phyloP scores from a whole-genome alignment of 1,140 invertebrate species.

The Coenobita brevimanus region DNA sequence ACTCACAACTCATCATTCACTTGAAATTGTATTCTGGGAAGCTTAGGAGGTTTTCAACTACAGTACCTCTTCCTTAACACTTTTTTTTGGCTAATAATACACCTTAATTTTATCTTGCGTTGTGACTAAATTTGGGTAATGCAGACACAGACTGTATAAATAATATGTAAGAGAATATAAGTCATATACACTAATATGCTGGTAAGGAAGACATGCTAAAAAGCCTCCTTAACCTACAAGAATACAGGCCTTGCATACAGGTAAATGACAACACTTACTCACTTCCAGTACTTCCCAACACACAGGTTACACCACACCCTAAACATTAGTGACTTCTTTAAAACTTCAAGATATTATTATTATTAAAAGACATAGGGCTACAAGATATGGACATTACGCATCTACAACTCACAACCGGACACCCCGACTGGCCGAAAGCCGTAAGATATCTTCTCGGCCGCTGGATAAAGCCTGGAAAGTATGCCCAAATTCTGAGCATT shows the following conservation, averaged over 20 bases:
- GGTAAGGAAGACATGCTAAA: too few species aligned
- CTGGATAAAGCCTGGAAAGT: slow-evolving; percentile 64
- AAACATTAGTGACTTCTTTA: slow-evolving; percentile 57
- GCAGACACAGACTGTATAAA: too few species aligned
- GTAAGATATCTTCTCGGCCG: slow-evolving; percentile 55
- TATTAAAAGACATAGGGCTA: slow-evolving; percentile 42
- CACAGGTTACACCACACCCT: slow-evolving; percentile 62
- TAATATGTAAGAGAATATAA: too few species aligned
- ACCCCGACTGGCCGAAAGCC: slow-evolving; percentile 38
- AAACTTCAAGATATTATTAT: slow-evolving; percentile 35
- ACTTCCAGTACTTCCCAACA: slow-evolving; percentile 18
- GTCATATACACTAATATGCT: slow-evolving; percentile 11
- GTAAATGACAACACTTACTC: slow-evolving; percentile 2
- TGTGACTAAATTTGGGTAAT: too few species aligned
- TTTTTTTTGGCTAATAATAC: too few species aligned
- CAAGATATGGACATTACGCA: slow-evolving; percentile 55
- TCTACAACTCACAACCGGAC: slow-evolving; percentile 68
- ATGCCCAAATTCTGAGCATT: slow-evolving; percentile 66
- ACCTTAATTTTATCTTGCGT: too few species aligned
- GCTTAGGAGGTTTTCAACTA: too few species aligned
- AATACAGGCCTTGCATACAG: too few species aligned
- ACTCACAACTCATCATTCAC: not conserved
- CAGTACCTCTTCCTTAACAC: too few species aligned
- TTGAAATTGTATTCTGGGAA: too few species aligned
- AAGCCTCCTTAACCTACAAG: too few species aligned